A percentile compares a stretch with the other conserved stretches of the same genome.
Evolutionary conservation across 2,113 vertebrate species (phyloP).

Genomic region (Dinomys branickii): DNA sequence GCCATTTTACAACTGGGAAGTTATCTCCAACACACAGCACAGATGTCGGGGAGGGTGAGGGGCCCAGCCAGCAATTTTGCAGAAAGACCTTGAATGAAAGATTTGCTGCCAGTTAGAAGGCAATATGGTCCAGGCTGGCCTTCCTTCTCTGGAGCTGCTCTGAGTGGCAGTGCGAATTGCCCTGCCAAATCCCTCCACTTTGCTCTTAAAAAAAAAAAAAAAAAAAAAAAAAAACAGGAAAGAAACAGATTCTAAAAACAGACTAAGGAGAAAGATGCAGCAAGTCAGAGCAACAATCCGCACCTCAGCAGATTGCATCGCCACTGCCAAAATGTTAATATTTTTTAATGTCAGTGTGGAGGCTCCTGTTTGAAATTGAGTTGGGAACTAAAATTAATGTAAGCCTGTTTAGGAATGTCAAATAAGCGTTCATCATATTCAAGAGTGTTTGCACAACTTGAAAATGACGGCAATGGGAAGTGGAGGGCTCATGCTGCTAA

Average conservation of each 20-base stretch:
- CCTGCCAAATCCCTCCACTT: constrained; percentile 76
- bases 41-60: neutral
- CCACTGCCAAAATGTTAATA: constrained; percentile 39
- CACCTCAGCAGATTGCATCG: constrained; percentile 18
- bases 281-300: constrained; percentile 34
- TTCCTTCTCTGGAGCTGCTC: constrained; percentile 67
- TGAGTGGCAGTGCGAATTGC: constrained; percentile 69
- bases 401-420: constrained; percentile 69
- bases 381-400: constrained; percentile 70
- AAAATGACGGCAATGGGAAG: constrained; percentile 6
- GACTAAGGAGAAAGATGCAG: constrained; percentile 55
- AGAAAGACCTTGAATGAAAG: constrained; percentile 61
- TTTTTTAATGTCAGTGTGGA: constrained; percentile 55
- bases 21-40: constrained; percentile 52
- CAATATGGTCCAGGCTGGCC: constrained; percentile 55
- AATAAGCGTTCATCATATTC: constrained; percentile 7
- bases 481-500: neutral
- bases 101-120: constrained; percentile 66
- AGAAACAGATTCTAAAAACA: constrained; percentile 75
- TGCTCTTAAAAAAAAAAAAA: constrained; percentile 66
- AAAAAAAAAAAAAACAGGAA: neutral
- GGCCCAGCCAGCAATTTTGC: neutral
- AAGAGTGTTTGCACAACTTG: neutral
- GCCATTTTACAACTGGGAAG: neutral
- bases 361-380: constrained; percentile 66